Evolutionary conservation across 1,140 invertebrate species (phyloP).

Genomic region (Diorhabda elongata): DNA sequence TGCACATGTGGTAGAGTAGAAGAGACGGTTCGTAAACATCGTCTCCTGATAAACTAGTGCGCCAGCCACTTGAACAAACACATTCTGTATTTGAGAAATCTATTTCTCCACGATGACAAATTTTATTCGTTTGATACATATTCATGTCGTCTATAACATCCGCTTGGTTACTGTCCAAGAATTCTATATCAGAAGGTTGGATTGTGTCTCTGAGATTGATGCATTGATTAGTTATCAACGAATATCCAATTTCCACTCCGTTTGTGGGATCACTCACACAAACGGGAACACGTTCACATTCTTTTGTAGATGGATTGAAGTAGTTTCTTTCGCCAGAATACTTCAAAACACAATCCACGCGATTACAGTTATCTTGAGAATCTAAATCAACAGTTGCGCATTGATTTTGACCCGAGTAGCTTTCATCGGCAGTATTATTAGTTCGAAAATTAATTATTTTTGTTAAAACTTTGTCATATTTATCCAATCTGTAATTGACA

Average conservation of each 20-base stretch:
- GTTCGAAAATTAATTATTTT: slow-evolving; percentile 25
- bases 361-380: slow-evolving; percentile 24
- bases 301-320: slow-evolving; percentile 22
- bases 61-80: slow-evolving; percentile 24
- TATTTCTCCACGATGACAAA: slow-evolving; percentile 28
- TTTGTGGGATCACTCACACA: slow-evolving; percentile 22
- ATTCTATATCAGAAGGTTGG: slow-evolving; percentile 19
- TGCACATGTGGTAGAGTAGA: slow-evolving; percentile 27
- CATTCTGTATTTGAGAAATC: slow-evolving; percentile 21
- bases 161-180: slow-evolving; percentile 16
- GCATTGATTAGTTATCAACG: slow-evolving; percentile 26
- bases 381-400: slow-evolving; percentile 27
- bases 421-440: slow-evolving; percentile 7
- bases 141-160: neutral
- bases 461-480: slow-evolving; percentile 16
- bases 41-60: slow-evolving; percentile 21
- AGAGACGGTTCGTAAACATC: slow-evolving; percentile 25
- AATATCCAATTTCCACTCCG: slow-evolving; percentile 15
- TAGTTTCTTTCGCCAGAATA: slow-evolving; percentile 27
- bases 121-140: slow-evolving; percentile 16
- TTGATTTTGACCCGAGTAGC: slow-evolving; percentile 5
- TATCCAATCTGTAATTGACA: slow-evolving; percentile 22
- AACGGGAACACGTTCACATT: slow-evolving; percentile 22
- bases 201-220: slow-evolving; percentile 21
- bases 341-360: slow-evolving; percentile 30